Percentiles rank a stretch among this genome's conserved stretches.
Evolutionary conservation across 2,888 invertebrate genomes (phyloP).

Genomic region (Endotricha flammealis): DNA sequence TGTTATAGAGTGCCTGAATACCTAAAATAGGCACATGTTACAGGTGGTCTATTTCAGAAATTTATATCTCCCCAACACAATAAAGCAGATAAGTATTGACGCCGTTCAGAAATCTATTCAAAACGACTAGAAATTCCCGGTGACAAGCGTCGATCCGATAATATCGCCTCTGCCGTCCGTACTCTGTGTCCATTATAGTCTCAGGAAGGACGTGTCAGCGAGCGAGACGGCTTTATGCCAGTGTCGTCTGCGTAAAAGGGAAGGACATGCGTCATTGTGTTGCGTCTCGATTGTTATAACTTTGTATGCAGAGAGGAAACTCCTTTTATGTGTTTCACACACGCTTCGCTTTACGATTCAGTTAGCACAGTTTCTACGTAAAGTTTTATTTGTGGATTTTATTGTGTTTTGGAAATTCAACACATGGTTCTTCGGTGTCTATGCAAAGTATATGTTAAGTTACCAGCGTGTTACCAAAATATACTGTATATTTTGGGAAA

Average conservation of each 20-base stretch:
- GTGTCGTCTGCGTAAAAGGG: slow-evolving; percentile 53
- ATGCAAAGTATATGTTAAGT: too few species aligned
- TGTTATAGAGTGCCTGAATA: too few species aligned
- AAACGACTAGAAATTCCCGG: slow-evolving; percentile 36
- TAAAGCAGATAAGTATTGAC: slow-evolving; percentile 40
- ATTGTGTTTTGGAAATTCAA: too few species aligned
- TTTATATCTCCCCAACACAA: slow-evolving; percentile 24
- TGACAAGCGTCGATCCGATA: slow-evolving; percentile 46
- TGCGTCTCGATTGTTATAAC: slow-evolving; percentile 60
- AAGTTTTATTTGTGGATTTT: not conserved
- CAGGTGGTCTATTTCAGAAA: slow-evolving; percentile 5
- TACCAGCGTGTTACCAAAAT: too few species aligned
- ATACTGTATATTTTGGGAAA: too few species aligned
- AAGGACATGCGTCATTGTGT: slow-evolving; percentile 61
- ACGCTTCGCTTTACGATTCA: slow-evolving; percentile 12
- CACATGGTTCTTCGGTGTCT: too few species aligned
- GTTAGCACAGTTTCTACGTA: not conserved
- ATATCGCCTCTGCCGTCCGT: slow-evolving; percentile 46
- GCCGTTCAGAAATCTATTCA: slow-evolving; percentile 33
- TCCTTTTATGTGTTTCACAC: slow-evolving; percentile 49
- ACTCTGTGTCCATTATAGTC: slow-evolving; percentile 50
- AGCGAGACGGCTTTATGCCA: slow-evolving; percentile 62
- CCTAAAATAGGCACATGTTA: not conserved
- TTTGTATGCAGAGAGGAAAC: slow-evolving; percentile 63
- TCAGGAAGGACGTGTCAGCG: slow-evolving; percentile 66